phyloP scores from a whole-genome alignment of 2,113 vertebrate species.

The Megalops atlanticus region DNA sequence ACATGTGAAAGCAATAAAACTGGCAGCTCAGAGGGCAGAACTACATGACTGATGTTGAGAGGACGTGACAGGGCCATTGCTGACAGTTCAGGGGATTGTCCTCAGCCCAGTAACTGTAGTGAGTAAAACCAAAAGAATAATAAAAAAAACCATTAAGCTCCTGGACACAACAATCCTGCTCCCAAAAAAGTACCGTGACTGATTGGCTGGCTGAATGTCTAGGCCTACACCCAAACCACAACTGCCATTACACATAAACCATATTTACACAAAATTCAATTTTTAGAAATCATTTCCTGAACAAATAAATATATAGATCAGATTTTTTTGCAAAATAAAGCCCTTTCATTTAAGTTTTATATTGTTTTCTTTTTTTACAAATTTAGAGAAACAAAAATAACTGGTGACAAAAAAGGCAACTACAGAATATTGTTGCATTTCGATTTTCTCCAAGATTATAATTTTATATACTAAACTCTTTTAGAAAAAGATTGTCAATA shows the following conservation, averaged over 20 bases:
- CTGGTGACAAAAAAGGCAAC: conserved; percentile 14
- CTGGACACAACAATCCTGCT: background rate
- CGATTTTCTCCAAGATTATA: conserved; percentile 1
- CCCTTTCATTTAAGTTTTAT: conserved; percentile 11
- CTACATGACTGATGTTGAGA: background rate
- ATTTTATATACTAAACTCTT: conserved; percentile 13
- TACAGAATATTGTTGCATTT: conserved; percentile 22
- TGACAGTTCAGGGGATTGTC: background rate
- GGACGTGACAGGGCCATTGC: background rate
- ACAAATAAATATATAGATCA: conserved; percentile 11
- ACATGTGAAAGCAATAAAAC: background rate
- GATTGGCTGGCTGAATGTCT: no score
- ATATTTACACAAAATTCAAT: conserved; percentile 12
- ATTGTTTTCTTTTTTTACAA: background rate
- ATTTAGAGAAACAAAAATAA: conserved; percentile 3
- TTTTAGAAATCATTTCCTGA: conserved; percentile 11
- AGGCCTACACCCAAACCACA: background rate
- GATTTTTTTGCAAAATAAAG: conserved; percentile 20
- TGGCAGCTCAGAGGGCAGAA: background rate
- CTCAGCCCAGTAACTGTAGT: background rate
- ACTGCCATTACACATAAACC: background rate
- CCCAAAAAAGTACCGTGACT: background rate
- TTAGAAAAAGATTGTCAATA: conserved; percentile 42
- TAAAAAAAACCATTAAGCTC: background rate
- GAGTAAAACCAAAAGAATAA: background rate